Evolutionary conservation across 1,140 invertebrate genomes (phyloP).

Genomic region (Drosophila varians): DNA sequence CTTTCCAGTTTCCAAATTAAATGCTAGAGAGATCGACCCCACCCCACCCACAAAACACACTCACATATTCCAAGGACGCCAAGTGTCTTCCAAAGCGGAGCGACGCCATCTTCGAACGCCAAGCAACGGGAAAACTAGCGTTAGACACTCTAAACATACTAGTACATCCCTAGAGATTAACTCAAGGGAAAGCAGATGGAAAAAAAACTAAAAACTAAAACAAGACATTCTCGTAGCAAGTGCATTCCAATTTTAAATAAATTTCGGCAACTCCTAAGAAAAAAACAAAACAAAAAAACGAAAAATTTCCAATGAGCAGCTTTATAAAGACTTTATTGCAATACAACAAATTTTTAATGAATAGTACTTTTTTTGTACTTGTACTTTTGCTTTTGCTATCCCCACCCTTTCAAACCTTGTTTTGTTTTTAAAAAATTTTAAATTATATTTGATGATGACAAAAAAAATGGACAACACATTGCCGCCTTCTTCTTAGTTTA

Average conservation of each 20-base stretch:
- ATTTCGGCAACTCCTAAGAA: too few species aligned
- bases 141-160: constrained; percentile 42
- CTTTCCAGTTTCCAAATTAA: constrained; percentile 66
- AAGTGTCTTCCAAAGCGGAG: constrained; percentile 69
- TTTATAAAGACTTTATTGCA: constrained; percentile 59
- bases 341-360: too few species aligned
- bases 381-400: constrained; percentile 54
- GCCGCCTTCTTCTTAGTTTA: constrained; percentile 64
- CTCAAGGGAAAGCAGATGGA: constrained; percentile 46
- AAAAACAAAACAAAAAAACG: constrained; percentile 4
- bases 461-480: constrained; percentile 49
- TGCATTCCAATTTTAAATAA: constrained; percentile 69
- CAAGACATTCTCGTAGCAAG: constrained; percentile 59
- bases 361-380: constrained; percentile 41
- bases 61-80: constrained; percentile 44
- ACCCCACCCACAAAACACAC: constrained; percentile 29
- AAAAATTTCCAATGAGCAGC: constrained; percentile 1
- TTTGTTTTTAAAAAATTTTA: constrained; percentile 41
- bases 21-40: constrained; percentile 39
- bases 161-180: constrained; percentile 33
- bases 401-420: constrained; percentile 33
- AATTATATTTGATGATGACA: constrained; percentile 43
- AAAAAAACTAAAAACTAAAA: constrained; percentile 35
- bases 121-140: constrained; percentile 41
- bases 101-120: constrained; percentile 51